Base-by-base conservation (phyloP, 2,888 invertebrate genomes). In the Zelleria hepariella region DNA sequence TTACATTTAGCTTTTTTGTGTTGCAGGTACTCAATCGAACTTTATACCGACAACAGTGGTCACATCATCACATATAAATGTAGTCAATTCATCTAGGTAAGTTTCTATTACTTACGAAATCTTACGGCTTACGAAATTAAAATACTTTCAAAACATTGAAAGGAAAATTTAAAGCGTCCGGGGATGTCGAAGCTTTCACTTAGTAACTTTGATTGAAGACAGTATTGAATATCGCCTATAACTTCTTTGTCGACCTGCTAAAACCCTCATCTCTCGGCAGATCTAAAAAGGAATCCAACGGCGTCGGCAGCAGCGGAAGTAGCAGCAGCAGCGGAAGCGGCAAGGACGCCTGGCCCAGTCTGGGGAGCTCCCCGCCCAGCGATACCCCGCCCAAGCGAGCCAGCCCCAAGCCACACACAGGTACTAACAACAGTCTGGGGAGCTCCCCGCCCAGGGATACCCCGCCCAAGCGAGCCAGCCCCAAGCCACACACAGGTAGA, bases 301-400 rank as follows among this genome's bases (percentile, higher is more conserved):
- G 54, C 58, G 55, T 48, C 58, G 67, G 66, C 59, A 68, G 70
- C 54, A 71, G 69, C 60, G 70, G 65, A 7, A 72, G 71, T 51
- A 65, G 67, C n/a, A 67, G 68, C 60, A 70, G 70, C 62, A 76
- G 70, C 90, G 76, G 87, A 77, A 78, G 73, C 61, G 79, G 82
- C 57, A 94, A 94, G 82, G 94, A 94, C 73, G 93, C 94, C 65
- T 94, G 94, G 94, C 94, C 94, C 57, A 91, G 92, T 67, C 90
- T 92, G 71, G 90, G 91, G 42, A 86, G 86, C 23, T 91, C 91
- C n/a, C 91, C 92, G 0, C 86, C 88, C 1, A 67, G 74, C 5
- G 55, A 27, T 21, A 20, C 10, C 4, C 4, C 21, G 32, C 55
- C 32, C 6, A 21, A 18, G 3, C 55, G 21, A 21, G 8, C 32